Evolutionary conservation across 2,113 vertebrate species (phyloP).

Genomic region (Dasypus novemcinctus): DNA sequence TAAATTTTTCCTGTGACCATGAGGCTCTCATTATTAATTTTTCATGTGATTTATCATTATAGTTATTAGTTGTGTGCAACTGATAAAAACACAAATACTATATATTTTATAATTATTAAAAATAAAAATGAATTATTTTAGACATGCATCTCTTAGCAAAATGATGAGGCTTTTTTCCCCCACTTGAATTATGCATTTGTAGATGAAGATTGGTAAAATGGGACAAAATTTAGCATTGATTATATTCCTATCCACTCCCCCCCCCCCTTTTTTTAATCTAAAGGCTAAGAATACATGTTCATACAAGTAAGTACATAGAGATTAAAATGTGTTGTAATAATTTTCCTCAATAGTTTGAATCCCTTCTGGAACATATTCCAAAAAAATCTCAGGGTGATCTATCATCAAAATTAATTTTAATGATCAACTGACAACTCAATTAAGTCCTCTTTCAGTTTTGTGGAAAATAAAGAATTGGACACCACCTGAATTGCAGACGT

Average conservation of each 20-base stretch:
- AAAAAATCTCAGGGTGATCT: conserved; percentile 62
- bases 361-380: conserved; percentile 61
- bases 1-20: neutral
- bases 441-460: conserved; percentile 60
- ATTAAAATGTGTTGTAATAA: conserved; percentile 49
- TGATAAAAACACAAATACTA: conserved; percentile 23
- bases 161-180: neutral
- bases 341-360: conserved; percentile 54
- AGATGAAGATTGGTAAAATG: conserved; percentile 1
- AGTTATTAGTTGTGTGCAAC: neutral
- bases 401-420: conserved; percentile 72
- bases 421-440: conserved; percentile 74
- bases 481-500: conserved; percentile 48
- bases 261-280: neutral
- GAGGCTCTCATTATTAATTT: neutral
- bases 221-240: neutral
- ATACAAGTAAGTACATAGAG: conserved; percentile 42
- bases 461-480: conserved; percentile 48
- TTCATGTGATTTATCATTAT: neutral
- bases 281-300: conserved; percentile 34
- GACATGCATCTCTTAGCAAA: neutral
- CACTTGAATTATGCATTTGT: neutral
- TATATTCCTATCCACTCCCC: neutral
- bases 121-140: neutral
- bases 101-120: neutral